Evolutionary conservation across 2,888 invertebrate species (phyloP).

Genomic region (Apocheima hispidaria): DNA sequence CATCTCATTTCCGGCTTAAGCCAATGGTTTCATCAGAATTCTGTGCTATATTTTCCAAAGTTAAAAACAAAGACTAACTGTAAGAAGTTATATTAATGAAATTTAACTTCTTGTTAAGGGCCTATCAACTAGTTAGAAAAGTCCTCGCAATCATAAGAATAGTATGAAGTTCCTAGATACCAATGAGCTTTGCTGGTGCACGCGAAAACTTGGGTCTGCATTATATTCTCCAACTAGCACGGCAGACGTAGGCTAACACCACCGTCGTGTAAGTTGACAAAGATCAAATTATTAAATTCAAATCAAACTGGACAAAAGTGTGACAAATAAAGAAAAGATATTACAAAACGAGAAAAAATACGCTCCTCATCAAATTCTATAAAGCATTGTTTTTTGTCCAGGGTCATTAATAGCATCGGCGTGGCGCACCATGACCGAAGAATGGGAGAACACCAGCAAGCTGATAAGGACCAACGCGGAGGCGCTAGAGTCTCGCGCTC

Average conservation of each 20-base stretch:
- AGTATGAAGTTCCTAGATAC: no score
- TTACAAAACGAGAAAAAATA: not conserved
- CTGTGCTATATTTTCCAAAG: not conserved
- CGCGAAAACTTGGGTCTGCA: no score
- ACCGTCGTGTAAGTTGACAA: not conserved
- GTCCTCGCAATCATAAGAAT: not conserved
- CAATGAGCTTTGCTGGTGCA: no score
- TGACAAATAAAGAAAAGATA: not conserved
- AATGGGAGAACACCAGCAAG: conserved; percentile 94
- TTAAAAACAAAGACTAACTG: no score
- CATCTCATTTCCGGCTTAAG: not conserved
- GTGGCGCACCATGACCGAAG: conserved; percentile 95
- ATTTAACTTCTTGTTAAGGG: no score
- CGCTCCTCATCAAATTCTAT: not conserved
- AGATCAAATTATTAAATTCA: not conserved
- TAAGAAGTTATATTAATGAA: no score
- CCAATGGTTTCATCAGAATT: not conserved
- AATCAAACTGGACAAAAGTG: not conserved
- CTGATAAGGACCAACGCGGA: conserved; percentile 95
- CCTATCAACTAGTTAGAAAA: no score
- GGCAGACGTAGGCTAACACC: not conserved
- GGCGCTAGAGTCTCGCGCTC: conserved; percentile 91
- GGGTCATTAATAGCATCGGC: conserved; percentile 89
- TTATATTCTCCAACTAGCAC: no score
- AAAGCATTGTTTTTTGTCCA: conserved; percentile 48